Base-by-base conservation (phyloP, 2,888 invertebrate species). In the Myopa tessellatipennis region DNA sequence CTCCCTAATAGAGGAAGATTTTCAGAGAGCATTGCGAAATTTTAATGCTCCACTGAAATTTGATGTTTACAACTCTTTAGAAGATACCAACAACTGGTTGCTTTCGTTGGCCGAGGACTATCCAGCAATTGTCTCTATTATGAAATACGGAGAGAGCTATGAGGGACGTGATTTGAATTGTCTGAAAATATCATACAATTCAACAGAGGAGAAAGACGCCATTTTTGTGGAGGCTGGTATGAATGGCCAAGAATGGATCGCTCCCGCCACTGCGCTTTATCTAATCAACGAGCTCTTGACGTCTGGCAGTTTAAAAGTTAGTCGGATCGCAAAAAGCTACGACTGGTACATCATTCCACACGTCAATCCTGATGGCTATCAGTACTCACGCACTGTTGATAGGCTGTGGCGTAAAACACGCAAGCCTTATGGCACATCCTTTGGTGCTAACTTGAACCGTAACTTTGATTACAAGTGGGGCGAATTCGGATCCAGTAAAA, bases 331-430 rank as follows among this genome's bases (percentile, higher is more conserved):
- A 0, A 88, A 91, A 68, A 90, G 90, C 38, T 91, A 91, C 82
- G 94, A 94, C 81, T 95, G 94, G 93, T 94, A 94, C 84, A 91
- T 95, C 75, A 91, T 95, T 78, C 95, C 95, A 0, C 89, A 93
- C 18, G 88, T 92, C n/a, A 95, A 96, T 86, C 95, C 95, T 5
- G 95, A 96, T 89, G 95, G 95, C 2, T 94, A 92, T 83, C 92
- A 91, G 65, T 93, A 92, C 85, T 91, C 93, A 0, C 84, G 90
- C 90, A 16, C 86, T 84, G 80, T 78, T 55, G 92, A 91, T 61
- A 91, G 94, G 60, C 81, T 92, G 80, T 94, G 94, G 94, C 87
- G 92, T 34, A 94, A 94, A 83, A 94, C 93, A 2, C 90, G 93
- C 50, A 90, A 89, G 76, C 90, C 89, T 0, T 90, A 90, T 58